Evolutionary conservation across 2,888 invertebrate species (phyloP).

Genomic region (Cabera pusaria): DNA sequence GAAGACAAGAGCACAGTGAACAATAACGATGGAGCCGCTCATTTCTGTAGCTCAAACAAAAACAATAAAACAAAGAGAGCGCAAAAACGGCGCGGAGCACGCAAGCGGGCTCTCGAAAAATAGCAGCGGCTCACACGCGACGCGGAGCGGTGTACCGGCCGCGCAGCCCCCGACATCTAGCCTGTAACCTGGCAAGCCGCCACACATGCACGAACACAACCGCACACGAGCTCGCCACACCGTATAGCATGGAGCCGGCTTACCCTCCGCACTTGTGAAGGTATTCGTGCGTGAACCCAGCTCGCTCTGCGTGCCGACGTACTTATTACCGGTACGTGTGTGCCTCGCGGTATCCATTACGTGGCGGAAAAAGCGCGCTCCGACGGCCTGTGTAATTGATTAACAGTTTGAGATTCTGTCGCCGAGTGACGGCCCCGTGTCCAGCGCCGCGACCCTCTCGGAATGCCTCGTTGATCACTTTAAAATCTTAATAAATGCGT

Average conservation of each 20-base stretch:
- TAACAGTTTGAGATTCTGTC: constrained; percentile 70
- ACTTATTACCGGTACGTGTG: constrained; percentile 61
- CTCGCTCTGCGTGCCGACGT: constrained; percentile 37
- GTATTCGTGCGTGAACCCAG: constrained; percentile 71
- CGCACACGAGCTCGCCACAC: constrained; percentile 39
- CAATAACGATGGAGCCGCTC: constrained; percentile 67
- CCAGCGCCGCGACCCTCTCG: constrained; percentile 15
- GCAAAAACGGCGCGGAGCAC: constrained; percentile 67
- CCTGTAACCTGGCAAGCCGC: constrained; percentile 43
- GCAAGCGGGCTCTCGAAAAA: constrained; percentile 71
- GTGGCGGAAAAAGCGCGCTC: constrained; percentile 67
- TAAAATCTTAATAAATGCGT: constrained; percentile 61
- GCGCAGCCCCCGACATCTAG: constrained; percentile 34
- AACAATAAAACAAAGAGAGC: constrained; percentile 73
- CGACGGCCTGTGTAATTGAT: constrained; percentile 78
- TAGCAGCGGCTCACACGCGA: constrained; percentile 61
- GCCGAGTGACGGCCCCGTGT: constrained; percentile 34
- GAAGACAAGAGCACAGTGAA: constrained; percentile 58
- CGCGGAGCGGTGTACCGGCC: constrained; percentile 37
- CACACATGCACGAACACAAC: constrained; percentile 44
- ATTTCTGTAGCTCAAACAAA: constrained; percentile 66
- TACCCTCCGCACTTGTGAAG: constrained; percentile 59
- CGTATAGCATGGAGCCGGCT: constrained; percentile 34
- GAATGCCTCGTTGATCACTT: constrained; percentile 40
- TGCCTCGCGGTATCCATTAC: constrained; percentile 70